A percentile compares a stretch with the other conserved stretches of the same genome.
These are phyloP conservation scores for Danaus melanippus DNA, from an alignment of 1,140 invertebrate species.

Conservation along the genomic window DNA sequence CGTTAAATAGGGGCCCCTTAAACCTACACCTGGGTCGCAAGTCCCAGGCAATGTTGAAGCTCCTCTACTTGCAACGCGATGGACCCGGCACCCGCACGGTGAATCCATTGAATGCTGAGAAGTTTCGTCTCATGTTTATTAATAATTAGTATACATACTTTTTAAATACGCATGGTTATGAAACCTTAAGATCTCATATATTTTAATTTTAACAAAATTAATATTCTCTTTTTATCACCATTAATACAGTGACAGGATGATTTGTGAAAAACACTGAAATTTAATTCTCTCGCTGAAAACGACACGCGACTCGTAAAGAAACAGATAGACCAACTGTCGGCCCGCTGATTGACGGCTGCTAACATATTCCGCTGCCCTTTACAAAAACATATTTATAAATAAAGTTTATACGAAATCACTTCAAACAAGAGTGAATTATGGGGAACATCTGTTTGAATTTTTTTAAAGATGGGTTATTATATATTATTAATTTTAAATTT, in stretches of 20 bases:
- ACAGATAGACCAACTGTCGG: constrained; percentile 16
- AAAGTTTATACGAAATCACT: constrained; percentile 1
- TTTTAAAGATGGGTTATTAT: too few relatives aligned
- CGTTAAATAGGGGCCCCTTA: too few relatives aligned
- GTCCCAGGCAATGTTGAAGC: too few relatives aligned
- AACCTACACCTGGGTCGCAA: too few relatives aligned
- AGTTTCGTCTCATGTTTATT: too few relatives aligned
- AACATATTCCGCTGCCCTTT: background rate
- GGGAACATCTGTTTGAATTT: too few relatives aligned
- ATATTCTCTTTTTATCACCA: constrained; percentile 2
- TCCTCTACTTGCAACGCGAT: too few relatives aligned
- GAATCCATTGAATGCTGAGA: too few relatives aligned
- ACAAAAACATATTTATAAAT: constrained; percentile 3
- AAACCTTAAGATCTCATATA: background rate
- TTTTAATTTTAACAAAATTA: constrained; percentile 3
- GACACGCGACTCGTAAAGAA: constrained; percentile 6
- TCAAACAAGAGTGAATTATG: constrained; percentile 1
- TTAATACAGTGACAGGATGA: constrained; percentile 11
- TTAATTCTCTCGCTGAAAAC: constrained; percentile 17
- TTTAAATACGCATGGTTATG: background rate
- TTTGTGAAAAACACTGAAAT: constrained; percentile 15
- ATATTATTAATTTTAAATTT: too few relatives aligned
- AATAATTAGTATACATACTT: background rate
- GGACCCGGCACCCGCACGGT: too few relatives aligned
- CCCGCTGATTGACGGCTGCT: constrained; percentile 13